Base-by-base conservation (phyloP, 2,888 invertebrate species). In the Drosophila crucigera region DNA sequence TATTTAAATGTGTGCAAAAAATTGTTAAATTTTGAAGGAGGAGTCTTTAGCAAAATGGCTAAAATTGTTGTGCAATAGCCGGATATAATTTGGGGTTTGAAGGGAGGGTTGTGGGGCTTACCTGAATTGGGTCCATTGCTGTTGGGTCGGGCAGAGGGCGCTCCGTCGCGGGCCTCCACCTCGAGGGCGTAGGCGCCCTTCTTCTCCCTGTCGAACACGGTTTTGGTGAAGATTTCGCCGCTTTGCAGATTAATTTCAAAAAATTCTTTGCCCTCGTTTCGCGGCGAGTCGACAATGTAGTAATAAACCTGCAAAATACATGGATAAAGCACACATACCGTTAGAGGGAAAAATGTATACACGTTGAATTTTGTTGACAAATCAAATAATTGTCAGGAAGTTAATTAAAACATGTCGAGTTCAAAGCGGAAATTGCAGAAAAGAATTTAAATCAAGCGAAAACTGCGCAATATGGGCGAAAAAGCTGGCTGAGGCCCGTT, bases 161-260 rank as follows among this genome's bases (percentile, higher is more conserved):
- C 98, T 62, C 99, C 98, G 92, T 99, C 99, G 69, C 98, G 95
- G 0, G 99, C 99, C 93, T 98, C 98, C 89, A 99, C 99, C 93
- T 99, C 98, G 92, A 99, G 94, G 43, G 99, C 99, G 94, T 99
- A 99, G 70, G 99, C 98, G 54, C 97, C 98, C 93, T 99, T 98
- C 95, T 98, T 98, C 94, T 99, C 99, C 79, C 99, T 96, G 94
- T 99, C 99, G 95, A 99, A 99, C 91, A 98, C 97, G 85, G 97
- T 95, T 94, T 98, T 97, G 50, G 99, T 98, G 94, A 97, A 98
- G 92, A 99, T 97, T 94, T 98, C 98, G 30, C 99, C 99, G 37
- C 98, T 97, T 94, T 98, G 97, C 93, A 97, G 95, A 94, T 99
- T 98, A 94, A 99, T 99, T 94, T 98, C 97, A 94, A 99, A 99